These are phyloP conservation scores for Dryadula phaetusa DNA, from an alignment of 2,888 invertebrate genomes.

Conservation along the genomic window DNA sequence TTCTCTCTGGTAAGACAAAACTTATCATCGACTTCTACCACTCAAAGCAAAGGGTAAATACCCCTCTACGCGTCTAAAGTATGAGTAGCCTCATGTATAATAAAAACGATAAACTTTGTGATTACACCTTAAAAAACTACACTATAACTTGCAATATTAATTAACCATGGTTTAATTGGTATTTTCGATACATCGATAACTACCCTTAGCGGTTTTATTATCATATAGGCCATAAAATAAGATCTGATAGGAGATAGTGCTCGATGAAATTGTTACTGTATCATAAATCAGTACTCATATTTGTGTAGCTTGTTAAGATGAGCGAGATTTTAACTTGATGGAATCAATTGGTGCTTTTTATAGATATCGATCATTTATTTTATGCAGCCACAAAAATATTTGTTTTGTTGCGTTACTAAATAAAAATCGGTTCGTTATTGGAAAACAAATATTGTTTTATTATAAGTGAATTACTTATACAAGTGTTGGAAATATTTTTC, in stretches of 20 bases:
- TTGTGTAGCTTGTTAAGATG: slow-evolving; percentile 36
- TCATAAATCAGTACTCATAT: slow-evolving; percentile 39
- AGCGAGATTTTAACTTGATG: slow-evolving; percentile 27
- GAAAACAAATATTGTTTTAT: too few relatives aligned
- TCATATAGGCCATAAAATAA: slow-evolving; percentile 53
- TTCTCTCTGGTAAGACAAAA: too few relatives aligned
- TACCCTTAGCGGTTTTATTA: slow-evolving; percentile 37
- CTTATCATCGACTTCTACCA: too few relatives aligned
- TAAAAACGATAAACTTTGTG: not conserved
- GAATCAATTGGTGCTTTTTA: slow-evolving; percentile 31
- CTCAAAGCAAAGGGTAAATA: too few relatives aligned
- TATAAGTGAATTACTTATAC: too few relatives aligned
- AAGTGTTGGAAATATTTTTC: too few relatives aligned
- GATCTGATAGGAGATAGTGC: slow-evolving; percentile 46
- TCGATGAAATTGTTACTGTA: slow-evolving; percentile 43
- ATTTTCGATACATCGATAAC: slow-evolving; percentile 34
- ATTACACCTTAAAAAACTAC: not conserved
- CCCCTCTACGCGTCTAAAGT: too few relatives aligned
- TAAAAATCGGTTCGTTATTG: too few relatives aligned
- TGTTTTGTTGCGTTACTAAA: too few relatives aligned
- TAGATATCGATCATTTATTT: slow-evolving; percentile 8
- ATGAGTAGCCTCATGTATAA: too few relatives aligned
- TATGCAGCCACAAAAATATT: too few relatives aligned
- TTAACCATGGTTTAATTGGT: slow-evolving; percentile 43
- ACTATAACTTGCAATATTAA: slow-evolving; percentile 29